Percentiles rank a stretch among this genome's conserved stretches.
phyloP scores from a whole-genome alignment of 2,888 invertebrate genomes.

The Vannuccia rotundouncinata region DNA sequence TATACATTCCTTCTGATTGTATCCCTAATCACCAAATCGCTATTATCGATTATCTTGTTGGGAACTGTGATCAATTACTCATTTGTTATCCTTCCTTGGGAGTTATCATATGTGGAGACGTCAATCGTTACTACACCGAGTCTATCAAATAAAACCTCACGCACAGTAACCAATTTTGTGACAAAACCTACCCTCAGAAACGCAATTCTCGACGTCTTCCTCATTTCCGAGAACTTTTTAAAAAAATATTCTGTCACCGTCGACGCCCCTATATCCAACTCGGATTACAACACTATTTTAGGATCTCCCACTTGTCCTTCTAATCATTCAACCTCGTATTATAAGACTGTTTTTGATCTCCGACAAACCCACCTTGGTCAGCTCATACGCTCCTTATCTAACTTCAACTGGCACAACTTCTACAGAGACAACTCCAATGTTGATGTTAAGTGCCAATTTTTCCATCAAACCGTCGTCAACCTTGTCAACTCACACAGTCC shows the following conservation, averaged over 20 bases:
- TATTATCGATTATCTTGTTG: no score
- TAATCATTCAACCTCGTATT: neutral
- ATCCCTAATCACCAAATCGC: no score
- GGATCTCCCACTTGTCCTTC: neutral
- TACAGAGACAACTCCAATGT: neutral
- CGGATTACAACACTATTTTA: neutral
- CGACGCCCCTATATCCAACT: neutral
- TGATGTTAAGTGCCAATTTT: neutral
- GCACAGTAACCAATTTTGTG: no score
- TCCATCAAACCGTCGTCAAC: neutral
- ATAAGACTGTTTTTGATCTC: neutral
- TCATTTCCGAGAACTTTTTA: neutral
- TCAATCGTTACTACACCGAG: no score
- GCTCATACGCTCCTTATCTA: neutral
- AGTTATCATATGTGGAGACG: no score
- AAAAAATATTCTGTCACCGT: neutral
- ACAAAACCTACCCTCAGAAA: neutral
- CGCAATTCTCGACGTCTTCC: constrained; percentile 5
- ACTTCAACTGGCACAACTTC: neutral
- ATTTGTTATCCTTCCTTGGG: no score
- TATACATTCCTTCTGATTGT: no score
- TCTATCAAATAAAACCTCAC: no score
- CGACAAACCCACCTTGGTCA: neutral
- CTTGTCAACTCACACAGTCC: neutral
- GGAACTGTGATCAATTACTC: no score